Evolutionary conservation across 1,140 invertebrate genomes (phyloP), one percentile per base, ranked within the genome.

Genomic region (Drosophila orosa): DNA sequence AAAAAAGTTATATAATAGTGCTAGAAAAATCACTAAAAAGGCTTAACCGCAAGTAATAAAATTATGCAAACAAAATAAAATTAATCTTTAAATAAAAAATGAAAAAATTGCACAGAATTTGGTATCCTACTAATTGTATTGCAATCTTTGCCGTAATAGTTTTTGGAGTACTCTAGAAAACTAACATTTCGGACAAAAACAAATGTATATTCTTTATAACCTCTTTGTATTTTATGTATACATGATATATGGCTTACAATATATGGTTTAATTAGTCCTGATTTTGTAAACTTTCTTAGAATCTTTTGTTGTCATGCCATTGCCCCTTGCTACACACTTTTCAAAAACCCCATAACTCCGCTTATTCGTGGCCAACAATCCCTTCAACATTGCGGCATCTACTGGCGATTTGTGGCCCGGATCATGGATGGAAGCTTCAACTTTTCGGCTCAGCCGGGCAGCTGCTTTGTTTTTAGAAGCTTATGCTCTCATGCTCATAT

Each of bases 381-480:
- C 31, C 5, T 48, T 50, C 42, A n/a, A 35, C 48, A 47, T 31
- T 45, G 31, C 6, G 17, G 44, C 52, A 33, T 25, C 19, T 31
- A 48, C 17, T 35, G 33, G 17, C 60, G 39, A 39, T 60, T 57
- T 57, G 31, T 58, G 40, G 40, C 27, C 40, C 42, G 58, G 45
- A 56, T 44, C 48, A 57, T 48, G 17, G 37, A 63, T 40, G 39
- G 39, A 68, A 67, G 48, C 47, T 50, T 31, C 25, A 81, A 80
- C 66, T 58, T 66, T 85, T 66, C 19, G 17, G 44, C 44, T 47
- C 45, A 55, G 45, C 27, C 48, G 47, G 47, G 19, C 37, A 61
- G 39, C 48, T 65, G 68, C 67, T 59, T 74, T 86, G 80, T 62
- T 83, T 71, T 76, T 63, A 62, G 39, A 47, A 50, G 79, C 82